Base-by-base conservation (phyloP, 2,797 vertebrate genomes). In the Sarcoramphus papa region DNA sequence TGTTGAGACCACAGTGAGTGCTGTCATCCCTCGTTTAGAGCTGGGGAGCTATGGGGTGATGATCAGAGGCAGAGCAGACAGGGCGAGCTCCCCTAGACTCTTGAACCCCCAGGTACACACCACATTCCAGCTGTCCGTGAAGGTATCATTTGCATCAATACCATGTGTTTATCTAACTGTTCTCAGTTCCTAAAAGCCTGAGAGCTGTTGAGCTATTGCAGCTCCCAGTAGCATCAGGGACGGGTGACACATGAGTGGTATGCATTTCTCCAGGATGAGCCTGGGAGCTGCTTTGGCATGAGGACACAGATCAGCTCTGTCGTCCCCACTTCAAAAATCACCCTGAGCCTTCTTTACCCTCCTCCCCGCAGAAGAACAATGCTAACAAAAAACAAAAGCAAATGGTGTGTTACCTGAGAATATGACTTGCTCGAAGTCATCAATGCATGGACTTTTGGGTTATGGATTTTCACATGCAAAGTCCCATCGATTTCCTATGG, bases 381-480 rank as follows among this genome's bases (percentile, higher is more conserved):
- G 31, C 25, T 56, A 51, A 56, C 2, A 7, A 79, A 79, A 93
- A 54, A 6, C 65, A 41, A 74, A 82, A 77, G 48, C 64, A 79
- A 93, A 88, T 6, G 41, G 37, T 70, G 63, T 77, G 50, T 87
- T 89, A 95, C 70, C 67, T 45, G 56, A 92, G 77, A 94, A 41
- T 85, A 60, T 30, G 40, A 74, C 70, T 70, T n/a, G 45, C 70
- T 90, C 85, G 10, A 87, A 95, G 73, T 48, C 88, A 47, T 90
- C 88, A 47, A 63, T 79, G 35, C 70, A 79, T 40, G 72, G 96
- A 87, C 83, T 95, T 94, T 33, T 60, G 90, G 54, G 80, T 67
- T 95, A 96, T 95, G 74, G 95, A 97, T 97, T 97, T 85, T 67
- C 57, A 54, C 48, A 25, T 7, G 51, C 94, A 70, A 95, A 92